Base-by-base conservation (phyloP, 2,888 invertebrate genomes). In the Agrotis segetum region DNA sequence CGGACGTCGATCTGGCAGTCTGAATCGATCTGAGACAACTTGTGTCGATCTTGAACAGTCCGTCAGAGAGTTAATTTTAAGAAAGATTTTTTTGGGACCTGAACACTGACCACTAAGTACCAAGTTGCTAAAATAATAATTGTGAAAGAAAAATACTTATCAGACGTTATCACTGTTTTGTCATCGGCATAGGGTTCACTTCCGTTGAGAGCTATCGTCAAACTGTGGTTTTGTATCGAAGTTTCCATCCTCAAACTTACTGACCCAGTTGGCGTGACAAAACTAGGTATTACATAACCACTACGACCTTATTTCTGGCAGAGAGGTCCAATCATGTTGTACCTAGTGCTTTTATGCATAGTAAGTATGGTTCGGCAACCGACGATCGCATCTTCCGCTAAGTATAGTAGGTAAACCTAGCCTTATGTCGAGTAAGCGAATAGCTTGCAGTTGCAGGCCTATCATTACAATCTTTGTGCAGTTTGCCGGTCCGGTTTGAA, bases 381-480 rank as follows among this genome's bases (percentile, higher is more conserved):
- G 9, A 17, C 14, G 53, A 71, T 71, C 40, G 40, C 40, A 63
- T 71, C 63, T 71, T 49, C 24, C 14, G 55, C 21, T 71, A 71
- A 40, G n/a, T n/a, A n/a, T n/a, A n/a, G n/a, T n/a, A n/a, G 47
- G 53, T 24, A 53, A 53, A 24, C 34, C 19, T 29, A 44, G 49
- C 24, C 46, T 40, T 53, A 61, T 40, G 47, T 69, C 52, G 19
- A 17, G 44, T 40, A 17, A 53, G 62, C n/a, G 21, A 62, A 70
- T 55, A 47, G 3, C 47, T 55, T 16, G 47, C 24, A 19, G 53
- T 55, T 16, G 47, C 24, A 19, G 53, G 63, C 40, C 17, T 62
- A 71, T 70, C 53, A 34, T 19, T 14, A 40, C n/a, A 19, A 61
- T 70, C 70, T 47, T 53, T 47, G 17, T 19, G 55, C 49, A 49